phyloP scores from a whole-genome alignment of 1,140 invertebrate genomes.

The Mercenaria mercenaria region DNA sequence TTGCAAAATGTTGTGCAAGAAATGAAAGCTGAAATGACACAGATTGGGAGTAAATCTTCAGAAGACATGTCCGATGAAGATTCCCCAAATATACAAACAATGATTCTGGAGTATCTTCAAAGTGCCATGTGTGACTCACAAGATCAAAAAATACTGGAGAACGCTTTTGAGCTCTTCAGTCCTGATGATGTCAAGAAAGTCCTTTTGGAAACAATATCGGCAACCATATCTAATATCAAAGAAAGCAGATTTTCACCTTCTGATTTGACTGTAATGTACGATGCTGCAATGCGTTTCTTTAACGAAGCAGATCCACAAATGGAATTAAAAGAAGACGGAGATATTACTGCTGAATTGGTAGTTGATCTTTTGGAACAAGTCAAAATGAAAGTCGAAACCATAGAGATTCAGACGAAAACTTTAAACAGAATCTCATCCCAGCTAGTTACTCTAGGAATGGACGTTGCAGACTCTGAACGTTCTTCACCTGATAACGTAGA shows the following conservation, averaged over 20 bases:
- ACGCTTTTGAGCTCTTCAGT: not conserved
- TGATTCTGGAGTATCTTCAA: slow-evolving; percentile 43
- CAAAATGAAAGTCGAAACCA: slow-evolving; percentile 15
- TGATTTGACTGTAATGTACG: slow-evolving; percentile 10
- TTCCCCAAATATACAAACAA: slow-evolving; percentile 7
- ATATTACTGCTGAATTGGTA: not conserved
- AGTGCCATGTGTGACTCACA: slow-evolving; percentile 3
- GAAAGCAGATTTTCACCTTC: not conserved
- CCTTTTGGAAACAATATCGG: slow-evolving; percentile 19
- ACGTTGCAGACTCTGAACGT: not conserved
- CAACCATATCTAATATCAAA: slow-evolving; percentile 26
- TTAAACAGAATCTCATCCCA: slow-evolving; percentile 45
- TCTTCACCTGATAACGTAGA: not conserved
- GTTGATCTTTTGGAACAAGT: slow-evolving; percentile 26
- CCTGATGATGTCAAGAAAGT: slow-evolving; percentile 48
- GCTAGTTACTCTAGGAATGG: slow-evolving; percentile 54
- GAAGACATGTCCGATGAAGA: not conserved
- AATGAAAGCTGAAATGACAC: slow-evolving; percentile 24
- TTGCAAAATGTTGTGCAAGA: slow-evolving; percentile 45
- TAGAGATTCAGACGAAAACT: slow-evolving; percentile 1
- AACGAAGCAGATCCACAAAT: not conserved
- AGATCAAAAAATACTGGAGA: not conserved
- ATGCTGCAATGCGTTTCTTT: slow-evolving; percentile 13
- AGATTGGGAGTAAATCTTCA: not conserved
- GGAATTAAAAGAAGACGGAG: not conserved